Evolutionary conservation across 1,140 invertebrate species (phyloP), one percentile per base, ranked within the genome.

Genomic region (Cecropterus lyciades): DNA sequence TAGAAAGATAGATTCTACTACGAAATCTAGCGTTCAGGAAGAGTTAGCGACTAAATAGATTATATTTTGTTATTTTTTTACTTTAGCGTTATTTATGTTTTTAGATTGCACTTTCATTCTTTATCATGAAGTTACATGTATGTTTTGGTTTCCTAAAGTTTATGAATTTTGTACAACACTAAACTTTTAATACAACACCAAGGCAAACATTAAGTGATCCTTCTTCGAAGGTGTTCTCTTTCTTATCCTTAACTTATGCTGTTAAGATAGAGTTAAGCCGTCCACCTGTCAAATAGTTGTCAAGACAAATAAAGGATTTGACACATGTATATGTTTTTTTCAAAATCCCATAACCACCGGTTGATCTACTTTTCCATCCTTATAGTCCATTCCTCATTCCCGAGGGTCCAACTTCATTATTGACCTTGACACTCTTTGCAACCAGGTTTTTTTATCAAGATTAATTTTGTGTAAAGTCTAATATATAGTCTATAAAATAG

Each of bases 201-300:
- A 15, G 17, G 59, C 59, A 24, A 51, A 51, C 11, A 27, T 11
- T 1, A 63, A 63, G 48, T 11, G 30, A 63, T 30, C 60, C 60
- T 63, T 63, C 60, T 63, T 63, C 60, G 60, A 63, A 63, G 60
- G 48, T 63, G 60, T 63, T 53, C 20, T 52, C 60, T 53, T 42
- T 14, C 60, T 52, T 63, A 63, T 63, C 60, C 37, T 16, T 63
- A 43, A 53, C 60, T 51, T 63, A 63, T 63, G 60, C 60, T 53
- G 60, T 52, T 43, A 52, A 42, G 43, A 16, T 60, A 51, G 8
- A 52, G 5, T 37, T 1, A 42, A 13, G 14, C 60, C 60, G 48
- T 63, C 60, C 48, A 63, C 60, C 60, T 63, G 60, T 63, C 60
- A 63, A 63, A 63, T 52, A 15, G 33, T 43, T 63, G 40, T 40